Conservation (phyloP, 1,140 invertebrate species). For the Yoshiicerus persimilis region DNA sequence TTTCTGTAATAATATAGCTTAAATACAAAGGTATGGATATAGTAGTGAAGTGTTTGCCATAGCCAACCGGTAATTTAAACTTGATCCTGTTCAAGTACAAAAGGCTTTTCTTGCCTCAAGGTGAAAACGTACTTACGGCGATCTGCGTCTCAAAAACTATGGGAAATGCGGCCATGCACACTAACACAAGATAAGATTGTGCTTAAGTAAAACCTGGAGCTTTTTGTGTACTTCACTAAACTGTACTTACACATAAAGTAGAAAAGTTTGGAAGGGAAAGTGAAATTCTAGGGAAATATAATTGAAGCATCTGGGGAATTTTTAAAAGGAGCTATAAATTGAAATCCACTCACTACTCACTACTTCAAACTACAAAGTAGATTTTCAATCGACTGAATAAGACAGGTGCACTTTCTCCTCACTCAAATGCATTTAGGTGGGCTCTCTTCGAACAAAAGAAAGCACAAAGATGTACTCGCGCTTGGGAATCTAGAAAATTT, state of each 20-base stretch:
- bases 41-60: not conserved
- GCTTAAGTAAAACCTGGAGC: not conserved
- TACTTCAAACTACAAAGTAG: not conserved
- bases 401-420: not conserved
- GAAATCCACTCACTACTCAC: not conserved
- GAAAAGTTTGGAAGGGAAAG: not conserved
- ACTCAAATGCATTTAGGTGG: not conserved
- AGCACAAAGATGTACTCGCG: not conserved
- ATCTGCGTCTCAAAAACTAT: not conserved
- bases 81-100: not conserved
- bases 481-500: not conserved
- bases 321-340: not conserved
- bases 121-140: not conserved
- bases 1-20: too few relatives aligned
- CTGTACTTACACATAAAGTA: not conserved
- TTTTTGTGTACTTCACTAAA: not conserved
- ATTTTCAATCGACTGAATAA: not conserved
- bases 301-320: not conserved
- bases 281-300: not conserved
- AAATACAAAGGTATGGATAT: not conserved
- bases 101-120: not conserved
- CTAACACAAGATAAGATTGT: not conserved
- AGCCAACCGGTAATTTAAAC: not conserved
- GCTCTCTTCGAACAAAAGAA: not conserved
- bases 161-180: not conserved